Base-by-base conservation (phyloP, 1,140 invertebrate species). In the Papilio glaucus region DNA sequence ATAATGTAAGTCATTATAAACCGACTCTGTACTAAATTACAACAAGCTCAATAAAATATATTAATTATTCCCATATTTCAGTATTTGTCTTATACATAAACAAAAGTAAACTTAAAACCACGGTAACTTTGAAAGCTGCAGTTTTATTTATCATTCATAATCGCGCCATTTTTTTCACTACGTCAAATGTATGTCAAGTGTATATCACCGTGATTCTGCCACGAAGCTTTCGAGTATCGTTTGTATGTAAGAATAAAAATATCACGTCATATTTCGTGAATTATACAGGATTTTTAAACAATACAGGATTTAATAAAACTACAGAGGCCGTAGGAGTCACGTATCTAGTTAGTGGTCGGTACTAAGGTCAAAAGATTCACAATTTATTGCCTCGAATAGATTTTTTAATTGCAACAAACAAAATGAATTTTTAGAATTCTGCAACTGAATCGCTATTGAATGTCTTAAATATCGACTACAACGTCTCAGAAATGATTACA, bases 141-240 rank as follows among this genome's bases (percentile, higher is more conserved):
- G n/a, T n/a, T n/a, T n/a, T n/a, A n/a, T n/a, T n/a, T n/a, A n/a
- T n/a, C n/a, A n/a, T n/a, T 29, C 33, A 41, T 21, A 10, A 49
- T 49, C 57, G 57, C 12, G 21, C 8, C n/a, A 67, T 26, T n/a
- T n/a, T n/a, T n/a, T n/a, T n/a, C n/a, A n/a, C 29, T 33, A 45
- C 12, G 15, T 42, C 0, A 65, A 24, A 41, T 65, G 21, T 45
- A 68, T 45, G 39, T 68, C 41, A 45, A 68, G 65, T 68, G 4
- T 68, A 26, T 21, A 67, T 41, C 37, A 24, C 12, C 63, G 42
- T 67, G 63, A 67, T 67, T 67, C 12, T 37, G n/a, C 18, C 7
- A 37, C 6, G 21, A 67, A 21, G 3, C n/a, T 37, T 18, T 63
- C 29, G 10, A 63, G 15, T 63, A n/a, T 37, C 29, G 15, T 10